phyloP scores from a whole-genome alignment of 2,797 vertebrate genomes.

The Natrix natrix region DNA sequence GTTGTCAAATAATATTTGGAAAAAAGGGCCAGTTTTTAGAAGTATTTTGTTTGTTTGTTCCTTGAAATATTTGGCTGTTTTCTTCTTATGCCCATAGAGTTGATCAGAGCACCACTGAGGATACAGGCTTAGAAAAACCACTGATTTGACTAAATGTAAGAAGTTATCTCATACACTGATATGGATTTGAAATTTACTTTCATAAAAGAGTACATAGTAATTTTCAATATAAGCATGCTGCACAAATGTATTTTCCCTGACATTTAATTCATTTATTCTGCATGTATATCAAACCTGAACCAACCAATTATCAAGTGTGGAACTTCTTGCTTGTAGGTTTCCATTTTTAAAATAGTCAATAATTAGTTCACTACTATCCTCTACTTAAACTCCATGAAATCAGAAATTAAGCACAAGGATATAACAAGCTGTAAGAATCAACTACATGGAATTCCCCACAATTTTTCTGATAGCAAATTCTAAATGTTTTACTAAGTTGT shows the following conservation, averaged over 20 bases:
- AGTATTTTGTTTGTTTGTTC: not conserved
- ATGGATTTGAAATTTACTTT: not conserved
- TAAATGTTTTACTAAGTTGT: not conserved
- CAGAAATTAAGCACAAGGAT: not conserved
- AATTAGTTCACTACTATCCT: not conserved
- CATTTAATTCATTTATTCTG: not conserved
- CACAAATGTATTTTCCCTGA: not conserved
- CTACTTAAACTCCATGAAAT: not conserved
- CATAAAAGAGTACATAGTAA: not conserved
- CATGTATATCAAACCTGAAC: not conserved
- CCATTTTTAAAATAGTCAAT: not conserved
- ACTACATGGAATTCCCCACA: too few relatives aligned
- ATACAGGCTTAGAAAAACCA: not conserved
- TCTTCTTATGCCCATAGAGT: not conserved
- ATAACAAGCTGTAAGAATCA: not conserved
- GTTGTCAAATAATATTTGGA: not conserved
- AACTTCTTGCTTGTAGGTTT: not conserved
- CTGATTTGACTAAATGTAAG: not conserved
- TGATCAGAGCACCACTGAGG: not conserved
- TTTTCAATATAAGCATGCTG: not conserved
- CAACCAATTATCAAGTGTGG: not conserved
- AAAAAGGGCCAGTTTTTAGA: not conserved
- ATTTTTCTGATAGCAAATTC: not conserved
- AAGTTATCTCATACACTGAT: not conserved
- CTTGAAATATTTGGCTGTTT: not conserved